Evolutionary conservation across 2,113 vertebrate genomes (phyloP).

Genomic region (Lasiurus borealis): DNA sequence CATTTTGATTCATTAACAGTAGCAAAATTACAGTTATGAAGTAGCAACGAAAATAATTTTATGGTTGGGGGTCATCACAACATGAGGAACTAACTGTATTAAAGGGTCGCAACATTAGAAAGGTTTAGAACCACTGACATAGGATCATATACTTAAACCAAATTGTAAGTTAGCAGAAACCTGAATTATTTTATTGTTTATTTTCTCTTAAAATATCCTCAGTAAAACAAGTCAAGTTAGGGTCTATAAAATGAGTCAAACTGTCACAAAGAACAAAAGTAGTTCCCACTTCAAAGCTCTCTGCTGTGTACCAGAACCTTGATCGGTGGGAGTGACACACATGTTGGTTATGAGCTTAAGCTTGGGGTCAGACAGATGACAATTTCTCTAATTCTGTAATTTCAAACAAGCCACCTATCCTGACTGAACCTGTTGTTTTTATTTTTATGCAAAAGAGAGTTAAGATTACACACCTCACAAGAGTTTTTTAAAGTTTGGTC

Average conservation of each 20-base stretch:
- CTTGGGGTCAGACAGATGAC: neutral
- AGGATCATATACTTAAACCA: neutral
- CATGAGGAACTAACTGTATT: too few relatives aligned
- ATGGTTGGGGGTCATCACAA: too few relatives aligned
- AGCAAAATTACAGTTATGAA: too few relatives aligned
- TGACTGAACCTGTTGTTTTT: neutral
- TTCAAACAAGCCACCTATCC: neutral
- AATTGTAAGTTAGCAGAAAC: neutral
- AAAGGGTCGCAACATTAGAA: too few relatives aligned
- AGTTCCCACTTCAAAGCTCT: neutral
- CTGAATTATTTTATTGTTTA: neutral
- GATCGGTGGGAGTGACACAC: too few relatives aligned
- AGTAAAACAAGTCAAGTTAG: neutral
- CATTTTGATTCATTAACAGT: too few relatives aligned
- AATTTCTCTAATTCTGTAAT: neutral
- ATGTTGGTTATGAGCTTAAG: neutral
- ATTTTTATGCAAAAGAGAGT: neutral
- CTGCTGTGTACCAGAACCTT: neutral
- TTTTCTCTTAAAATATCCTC: constrained; percentile 38
- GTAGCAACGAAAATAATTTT: too few relatives aligned
- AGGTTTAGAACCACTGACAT: too few relatives aligned
- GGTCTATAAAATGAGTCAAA: neutral
- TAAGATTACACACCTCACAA: neutral
- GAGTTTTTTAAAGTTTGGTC: neutral
- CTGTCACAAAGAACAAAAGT: neutral